These are phyloP conservation scores for Aspiorhynchus laticeps DNA, from an alignment of 2,113 vertebrate species.

Conservation along the genomic window DNA sequence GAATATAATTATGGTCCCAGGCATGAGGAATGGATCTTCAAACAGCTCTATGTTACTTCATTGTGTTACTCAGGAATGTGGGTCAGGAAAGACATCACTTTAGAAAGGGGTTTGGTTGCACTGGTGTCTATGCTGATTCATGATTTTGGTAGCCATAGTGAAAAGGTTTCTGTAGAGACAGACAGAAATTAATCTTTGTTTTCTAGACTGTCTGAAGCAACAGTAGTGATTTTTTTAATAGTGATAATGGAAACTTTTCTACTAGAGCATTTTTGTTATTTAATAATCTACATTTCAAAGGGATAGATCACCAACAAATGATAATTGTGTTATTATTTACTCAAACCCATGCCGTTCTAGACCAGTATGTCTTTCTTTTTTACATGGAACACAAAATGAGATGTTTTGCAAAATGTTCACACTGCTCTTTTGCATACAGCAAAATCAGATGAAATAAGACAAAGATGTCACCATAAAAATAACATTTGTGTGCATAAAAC, in stretches of 20 bases:
- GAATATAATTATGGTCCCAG: not conserved
- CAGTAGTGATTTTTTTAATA: not conserved
- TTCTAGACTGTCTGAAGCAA: not conserved
- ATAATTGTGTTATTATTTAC: not conserved
- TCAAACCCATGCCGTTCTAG: not conserved
- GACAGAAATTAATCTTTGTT: constrained; percentile 2
- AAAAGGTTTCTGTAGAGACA: constrained; percentile 40
- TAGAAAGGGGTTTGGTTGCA: constrained; percentile 32
- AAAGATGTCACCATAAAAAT: not conserved
- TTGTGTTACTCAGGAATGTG: constrained; percentile 7
- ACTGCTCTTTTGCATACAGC: not conserved
- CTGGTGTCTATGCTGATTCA: constrained; percentile 33
- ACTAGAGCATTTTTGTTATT: not conserved
- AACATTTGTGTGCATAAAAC: not conserved
- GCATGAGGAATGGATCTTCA: constrained; percentile 9
- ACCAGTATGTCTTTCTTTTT: not conserved
- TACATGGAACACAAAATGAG: not conserved
- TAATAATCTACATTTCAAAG: not conserved
- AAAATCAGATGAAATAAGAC: not conserved
- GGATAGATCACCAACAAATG: not conserved
- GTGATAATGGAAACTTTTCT: not conserved
- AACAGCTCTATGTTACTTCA: not conserved
- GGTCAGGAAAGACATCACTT: constrained; percentile 48
- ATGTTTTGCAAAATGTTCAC: constrained; percentile 1
- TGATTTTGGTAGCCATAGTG: constrained; percentile 30